Conservation (phyloP, 2,888 invertebrate species). For the Idaea biselata region DNA sequence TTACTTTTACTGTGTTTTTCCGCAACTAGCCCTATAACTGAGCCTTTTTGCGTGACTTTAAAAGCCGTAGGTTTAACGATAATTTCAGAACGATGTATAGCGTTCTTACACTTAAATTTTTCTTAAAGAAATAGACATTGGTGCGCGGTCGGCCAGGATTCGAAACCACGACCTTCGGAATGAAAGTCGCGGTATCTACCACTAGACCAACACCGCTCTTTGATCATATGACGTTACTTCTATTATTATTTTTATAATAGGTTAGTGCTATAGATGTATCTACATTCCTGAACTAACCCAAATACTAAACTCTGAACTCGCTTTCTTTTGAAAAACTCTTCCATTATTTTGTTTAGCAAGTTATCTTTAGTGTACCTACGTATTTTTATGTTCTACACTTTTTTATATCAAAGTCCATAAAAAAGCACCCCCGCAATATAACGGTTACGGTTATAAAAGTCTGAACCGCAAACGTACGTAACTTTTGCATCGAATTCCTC, state of each 20-base stretch:
- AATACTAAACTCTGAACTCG: no score
- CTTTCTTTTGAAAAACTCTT: slow-evolving; percentile 3
- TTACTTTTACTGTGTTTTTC: no score
- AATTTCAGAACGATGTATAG: no score
- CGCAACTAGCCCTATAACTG: no score
- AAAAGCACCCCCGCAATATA: not conserved
- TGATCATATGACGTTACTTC: not conserved
- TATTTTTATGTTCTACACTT: not conserved
- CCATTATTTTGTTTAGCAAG: slow-evolving; percentile 1
- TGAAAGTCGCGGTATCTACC: no score
- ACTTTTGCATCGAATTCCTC: not conserved
- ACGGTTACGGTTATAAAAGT: not conserved
- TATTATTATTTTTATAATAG: slow-evolving; percentile 1
- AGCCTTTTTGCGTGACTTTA: no score
- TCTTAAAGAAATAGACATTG: no score
- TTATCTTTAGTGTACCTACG: not conserved
- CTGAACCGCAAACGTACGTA: not conserved
- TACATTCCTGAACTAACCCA: not conserved
- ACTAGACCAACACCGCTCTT: no score
- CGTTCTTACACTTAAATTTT: no score
- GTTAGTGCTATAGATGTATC: slow-evolving; percentile 8
- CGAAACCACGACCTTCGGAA: no score
- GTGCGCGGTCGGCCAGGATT: no score
- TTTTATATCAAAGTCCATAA: not conserved
- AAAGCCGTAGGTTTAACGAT: no score